Evolutionary conservation across 2,888 invertebrate genomes (phyloP), one percentile per base, ranked within the genome.

Genomic region (Xylota segnis): DNA sequence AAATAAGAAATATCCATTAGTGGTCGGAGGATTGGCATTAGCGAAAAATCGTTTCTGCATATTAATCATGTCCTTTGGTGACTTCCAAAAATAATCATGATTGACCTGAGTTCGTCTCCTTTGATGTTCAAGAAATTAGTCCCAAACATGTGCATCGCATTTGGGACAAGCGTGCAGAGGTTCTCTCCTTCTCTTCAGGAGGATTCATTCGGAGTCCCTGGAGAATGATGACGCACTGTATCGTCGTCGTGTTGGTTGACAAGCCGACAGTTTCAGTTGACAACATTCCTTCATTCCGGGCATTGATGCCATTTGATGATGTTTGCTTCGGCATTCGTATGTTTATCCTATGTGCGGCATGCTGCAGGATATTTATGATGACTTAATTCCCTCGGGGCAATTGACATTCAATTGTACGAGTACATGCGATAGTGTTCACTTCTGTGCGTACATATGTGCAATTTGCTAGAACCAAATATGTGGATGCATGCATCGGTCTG

Each of bases 301-400:
- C 74, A 56, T 82, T 83, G 83, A 83, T 83, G 74, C 37, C 81
- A 82, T 76, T 76, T 86, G 86, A 86, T 86, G 82, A 84, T 84
- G 81, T 76, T 79, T 84, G 84, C 71, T 61, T 66, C 79, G 71
- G 37, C 75, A 75, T 54, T 52, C 71, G 52, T 52, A 72, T 79
- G 72, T 82, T 82, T 86, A 82, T 72, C 61, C 54, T 72, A 56
- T 82, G 59, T 61, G 72, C 75, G 43, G 63, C 58, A 65, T 63
- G 82, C 86, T 72, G 86, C 82, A 86, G 86, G 86, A 86, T 86
- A 86, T 86, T 82, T 86, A 82, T 86, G 86, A 86, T 86, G 86
- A 86, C 86, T 86, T 77, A 82, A 82, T 86, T 77, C 86, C 82
- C 82, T 71, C 10, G 86, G 77, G 86, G 63, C 82, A 86, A 86